Evolutionary conservation across 2,888 invertebrate species (phyloP).

Genomic region (Nomada fucata): DNA sequence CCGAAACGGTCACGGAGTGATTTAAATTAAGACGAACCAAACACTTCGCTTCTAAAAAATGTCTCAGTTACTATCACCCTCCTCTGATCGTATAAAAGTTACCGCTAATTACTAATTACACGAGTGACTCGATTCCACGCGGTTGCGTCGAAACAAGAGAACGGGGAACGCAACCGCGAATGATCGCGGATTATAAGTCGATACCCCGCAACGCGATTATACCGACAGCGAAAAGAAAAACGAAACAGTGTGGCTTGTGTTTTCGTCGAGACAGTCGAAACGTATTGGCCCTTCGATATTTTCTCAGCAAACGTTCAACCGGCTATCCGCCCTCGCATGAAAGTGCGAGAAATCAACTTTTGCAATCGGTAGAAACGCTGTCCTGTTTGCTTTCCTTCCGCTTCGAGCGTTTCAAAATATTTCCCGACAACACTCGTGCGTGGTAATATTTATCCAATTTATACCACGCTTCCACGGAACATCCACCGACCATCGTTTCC

Average conservation of each 20-base stretch:
- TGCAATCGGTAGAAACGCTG: constrained; percentile 28
- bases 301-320: constrained; percentile 27
- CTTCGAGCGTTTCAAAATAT: constrained; percentile 43
- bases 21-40: too few species aligned
- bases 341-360: constrained; percentile 45
- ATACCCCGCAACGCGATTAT: constrained; percentile 22
- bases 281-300: constrained; percentile 9
- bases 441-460: constrained; percentile 56
- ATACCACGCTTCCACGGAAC: constrained; percentile 25
- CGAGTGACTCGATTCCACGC: neutral
- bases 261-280: neutral
- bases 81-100: too few species aligned
- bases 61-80: too few species aligned
- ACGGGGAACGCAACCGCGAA: neutral
- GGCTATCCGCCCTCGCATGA: constrained; percentile 5
- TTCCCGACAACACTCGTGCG: constrained; percentile 37
- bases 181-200: constrained; percentile 30
- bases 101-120: neutral
- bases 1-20: too few species aligned
- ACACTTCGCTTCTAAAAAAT: too few species aligned
- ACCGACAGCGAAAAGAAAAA: constrained; percentile 6
- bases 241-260: neutral
- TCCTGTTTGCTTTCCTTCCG: constrained; percentile 26
- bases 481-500: neutral
- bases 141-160: neutral